Evolutionary conservation across 2,888 invertebrate genomes (phyloP).

Genomic region (Drosophila neoperkinsi): DNA sequence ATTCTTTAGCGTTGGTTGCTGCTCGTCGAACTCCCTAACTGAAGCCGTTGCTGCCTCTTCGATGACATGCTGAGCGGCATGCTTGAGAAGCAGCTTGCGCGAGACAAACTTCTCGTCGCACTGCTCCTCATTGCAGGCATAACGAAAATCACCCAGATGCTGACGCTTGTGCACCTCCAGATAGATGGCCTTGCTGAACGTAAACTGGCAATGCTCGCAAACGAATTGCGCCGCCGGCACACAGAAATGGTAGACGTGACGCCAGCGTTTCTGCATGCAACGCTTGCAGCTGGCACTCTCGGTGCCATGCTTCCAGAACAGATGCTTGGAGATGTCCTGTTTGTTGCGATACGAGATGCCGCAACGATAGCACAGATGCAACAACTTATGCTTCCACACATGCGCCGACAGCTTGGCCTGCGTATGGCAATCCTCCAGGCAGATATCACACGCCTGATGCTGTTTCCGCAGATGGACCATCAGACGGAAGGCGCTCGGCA

Average conservation of each 20-base stretch:
- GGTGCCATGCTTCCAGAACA: slow-evolving; percentile 97
- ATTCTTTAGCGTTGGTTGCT: slow-evolving; percentile 11
- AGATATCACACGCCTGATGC: slow-evolving; percentile 95
- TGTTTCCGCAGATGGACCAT: slow-evolving; percentile 95
- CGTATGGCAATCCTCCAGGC: slow-evolving; percentile 92
- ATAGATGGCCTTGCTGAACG: slow-evolving; percentile 91
- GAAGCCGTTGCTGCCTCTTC: slow-evolving; percentile 28
- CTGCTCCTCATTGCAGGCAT: slow-evolving; percentile 89
- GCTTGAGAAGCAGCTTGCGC: slow-evolving; percentile 91
- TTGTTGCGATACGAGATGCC: slow-evolving; percentile 95
- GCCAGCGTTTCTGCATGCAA: slow-evolving; percentile 96
- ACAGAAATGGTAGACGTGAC: slow-evolving; percentile 96
- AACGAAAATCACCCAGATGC: slow-evolving; percentile 90
- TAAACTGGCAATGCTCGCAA: slow-evolving; percentile 92
- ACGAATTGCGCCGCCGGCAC: slow-evolving; percentile 91
- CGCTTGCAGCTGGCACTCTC: slow-evolving; percentile 94
- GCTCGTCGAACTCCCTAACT: slow-evolving; percentile 5
- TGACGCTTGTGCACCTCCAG: slow-evolving; percentile 94
- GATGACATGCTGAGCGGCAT: slow-evolving; percentile 87
- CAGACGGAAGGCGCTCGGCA: slow-evolving; percentile 94
- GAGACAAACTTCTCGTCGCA: slow-evolving; percentile 93
- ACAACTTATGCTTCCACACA: slow-evolving; percentile 95
- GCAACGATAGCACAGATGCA: slow-evolving; percentile 94
- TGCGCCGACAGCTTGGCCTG: slow-evolving; percentile 92
- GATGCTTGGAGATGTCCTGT: slow-evolving; percentile 94